Evolutionary conservation across 2,113 vertebrate genomes (phyloP).

Genomic region (Melanerpes aurifrons): DNA sequence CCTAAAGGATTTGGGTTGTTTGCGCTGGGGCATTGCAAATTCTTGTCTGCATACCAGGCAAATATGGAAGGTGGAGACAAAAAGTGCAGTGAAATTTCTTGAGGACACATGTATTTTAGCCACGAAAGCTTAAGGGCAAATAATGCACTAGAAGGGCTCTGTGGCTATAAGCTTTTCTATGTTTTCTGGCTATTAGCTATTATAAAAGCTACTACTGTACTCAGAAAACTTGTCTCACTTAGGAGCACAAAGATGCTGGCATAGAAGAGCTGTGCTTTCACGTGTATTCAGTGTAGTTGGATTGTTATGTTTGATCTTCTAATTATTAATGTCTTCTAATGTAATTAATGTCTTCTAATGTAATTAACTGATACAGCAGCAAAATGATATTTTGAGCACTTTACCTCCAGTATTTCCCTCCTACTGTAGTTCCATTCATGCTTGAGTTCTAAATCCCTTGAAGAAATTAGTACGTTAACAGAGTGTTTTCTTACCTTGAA

Average conservation of each 20-base stretch:
- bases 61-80: neutral
- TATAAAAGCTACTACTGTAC: too few species aligned
- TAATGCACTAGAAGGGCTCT: neutral
- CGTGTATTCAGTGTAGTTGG: neutral
- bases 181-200: neutral
- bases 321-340: neutral
- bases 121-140: neutral
- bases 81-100: neutral
- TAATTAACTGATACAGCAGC: neutral
- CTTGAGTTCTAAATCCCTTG: neutral
- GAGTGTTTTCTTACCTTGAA: neutral
- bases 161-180: neutral
- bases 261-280: neutral
- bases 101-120: neutral
- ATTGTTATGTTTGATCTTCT: neutral
- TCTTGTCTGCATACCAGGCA: neutral
- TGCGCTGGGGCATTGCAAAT: neutral
- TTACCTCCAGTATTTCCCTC: neutral
- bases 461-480: neutral
- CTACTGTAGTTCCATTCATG: neutral
- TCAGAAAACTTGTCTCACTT: neutral
- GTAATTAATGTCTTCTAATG: slow-evolving; percentile 3
- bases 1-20: neutral
- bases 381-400: neutral
- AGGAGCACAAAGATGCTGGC: neutral